These are phyloP conservation scores for Pocillopora grandis DNA, from an alignment of 92 coral and sea anemone genomes.

Conservation along the genomic window DNA sequence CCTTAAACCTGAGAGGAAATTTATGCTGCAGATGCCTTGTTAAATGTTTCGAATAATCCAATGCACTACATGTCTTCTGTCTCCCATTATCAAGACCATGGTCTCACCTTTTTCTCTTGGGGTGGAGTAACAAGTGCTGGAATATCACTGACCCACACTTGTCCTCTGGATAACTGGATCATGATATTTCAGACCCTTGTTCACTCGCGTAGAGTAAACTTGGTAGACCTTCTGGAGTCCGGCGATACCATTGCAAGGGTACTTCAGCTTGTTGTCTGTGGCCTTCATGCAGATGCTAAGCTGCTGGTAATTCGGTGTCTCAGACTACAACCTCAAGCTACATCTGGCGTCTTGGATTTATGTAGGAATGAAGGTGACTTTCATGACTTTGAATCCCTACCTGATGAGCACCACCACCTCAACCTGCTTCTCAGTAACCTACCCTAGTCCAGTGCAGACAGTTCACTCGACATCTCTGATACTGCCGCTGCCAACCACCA, in stretches of 20 bases:
- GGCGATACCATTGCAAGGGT: conserved; percentile 51
- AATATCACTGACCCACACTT: conserved; percentile 41
- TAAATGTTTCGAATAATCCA: neutral
- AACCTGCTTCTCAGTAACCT: conserved; percentile 4
- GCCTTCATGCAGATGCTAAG: conserved; percentile 61
- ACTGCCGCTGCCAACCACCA: conserved; percentile 41
- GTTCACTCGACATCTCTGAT: conserved; percentile 34
- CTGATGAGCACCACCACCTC: conserved; percentile 32
- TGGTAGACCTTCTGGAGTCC: conserved; percentile 49
- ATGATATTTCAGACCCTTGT: conserved; percentile 65
- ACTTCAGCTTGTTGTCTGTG: conserved; percentile 38
- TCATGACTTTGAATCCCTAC: conserved; percentile 2
- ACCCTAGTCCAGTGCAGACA: conserved; percentile 35
- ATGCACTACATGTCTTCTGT: too few species aligned
- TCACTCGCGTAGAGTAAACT: conserved; percentile 35
- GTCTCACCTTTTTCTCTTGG: conserved; percentile 44
- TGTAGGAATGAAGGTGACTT: conserved; percentile 62
- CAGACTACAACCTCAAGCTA: conserved; percentile 11
- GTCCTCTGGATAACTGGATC: conserved; percentile 71
- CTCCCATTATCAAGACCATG: conserved; percentile 15
- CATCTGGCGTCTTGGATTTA: conserved; percentile 39
- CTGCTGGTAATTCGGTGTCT: conserved; percentile 35
- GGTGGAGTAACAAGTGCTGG: conserved; percentile 56
- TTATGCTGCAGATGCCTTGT: conserved; percentile 30
- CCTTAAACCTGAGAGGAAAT: conserved; percentile 10